Conservation (phyloP, 2,113 vertebrate species). For the Struthio camelus region DNA sequence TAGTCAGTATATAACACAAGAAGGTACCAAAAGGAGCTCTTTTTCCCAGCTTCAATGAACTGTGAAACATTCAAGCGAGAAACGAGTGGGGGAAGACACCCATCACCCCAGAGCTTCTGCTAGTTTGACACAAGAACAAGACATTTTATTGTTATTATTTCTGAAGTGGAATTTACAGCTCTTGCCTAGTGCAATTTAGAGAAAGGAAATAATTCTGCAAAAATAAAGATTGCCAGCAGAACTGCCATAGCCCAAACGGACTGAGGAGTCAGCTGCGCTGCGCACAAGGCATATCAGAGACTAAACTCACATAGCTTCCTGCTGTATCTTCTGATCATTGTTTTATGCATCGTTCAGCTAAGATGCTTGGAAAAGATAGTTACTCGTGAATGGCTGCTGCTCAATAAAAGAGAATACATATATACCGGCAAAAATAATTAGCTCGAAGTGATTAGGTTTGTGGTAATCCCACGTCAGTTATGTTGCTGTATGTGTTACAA, state of each 20-base stretch:
- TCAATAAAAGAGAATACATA: not conserved
- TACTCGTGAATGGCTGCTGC: not conserved
- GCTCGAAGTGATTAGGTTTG: not conserved
- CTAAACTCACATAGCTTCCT: not conserved
- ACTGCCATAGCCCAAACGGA: not conserved
- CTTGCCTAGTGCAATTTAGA: not conserved
- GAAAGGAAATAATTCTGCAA: not conserved
- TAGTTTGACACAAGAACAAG: not conserved
- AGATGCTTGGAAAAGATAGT: not conserved
- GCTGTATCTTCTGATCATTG: not conserved
- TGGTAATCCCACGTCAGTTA: not conserved
- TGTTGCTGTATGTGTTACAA: not conserved
- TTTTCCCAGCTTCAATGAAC: not conserved
- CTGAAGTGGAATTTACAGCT: not conserved
- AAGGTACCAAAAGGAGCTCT: not conserved
- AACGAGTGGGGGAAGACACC: not conserved
- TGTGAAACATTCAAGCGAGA: not conserved
- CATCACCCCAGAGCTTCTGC: not conserved
- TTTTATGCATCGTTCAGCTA: not conserved
- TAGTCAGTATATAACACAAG: not conserved
- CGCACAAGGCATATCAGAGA: not conserved
- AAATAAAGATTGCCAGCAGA: not conserved
- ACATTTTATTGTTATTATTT: not conserved
- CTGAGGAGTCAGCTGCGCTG: not conserved
- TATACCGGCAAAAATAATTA: constrained; percentile 25